Percentiles rank a stretch among this genome's conserved stretches.
These are phyloP conservation scores for Syngnathus rostellatus DNA, from an alignment of 2,797 vertebrate species.

Conservation along the genomic window DNA sequence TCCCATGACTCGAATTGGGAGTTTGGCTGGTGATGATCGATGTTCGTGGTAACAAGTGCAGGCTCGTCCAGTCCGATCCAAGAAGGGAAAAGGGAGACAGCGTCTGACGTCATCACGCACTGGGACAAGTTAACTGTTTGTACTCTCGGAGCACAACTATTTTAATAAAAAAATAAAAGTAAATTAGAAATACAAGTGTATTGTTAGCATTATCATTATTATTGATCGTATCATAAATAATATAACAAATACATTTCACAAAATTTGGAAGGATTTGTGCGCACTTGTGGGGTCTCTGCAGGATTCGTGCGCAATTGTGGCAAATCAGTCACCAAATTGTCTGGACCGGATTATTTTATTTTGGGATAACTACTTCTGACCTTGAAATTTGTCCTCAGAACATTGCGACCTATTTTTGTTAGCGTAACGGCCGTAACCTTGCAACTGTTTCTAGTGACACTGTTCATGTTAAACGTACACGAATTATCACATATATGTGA, in stretches of 20 bases:
- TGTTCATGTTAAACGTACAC: no score
- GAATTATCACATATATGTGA: no score
- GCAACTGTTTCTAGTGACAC: no score
- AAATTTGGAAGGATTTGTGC: not conserved
- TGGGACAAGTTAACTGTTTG: not conserved
- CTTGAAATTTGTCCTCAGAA: no score
- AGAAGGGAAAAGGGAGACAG: not conserved
- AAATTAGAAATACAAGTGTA: not conserved
- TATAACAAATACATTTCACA: not conserved
- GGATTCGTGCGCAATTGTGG: no score
- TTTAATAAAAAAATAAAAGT: not conserved
- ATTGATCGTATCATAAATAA: not conserved
- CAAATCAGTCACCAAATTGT: no score
- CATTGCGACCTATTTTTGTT: no score
- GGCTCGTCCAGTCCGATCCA: not conserved
- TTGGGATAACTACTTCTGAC: not conserved
- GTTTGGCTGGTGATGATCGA: not conserved
- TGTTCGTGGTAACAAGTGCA: not conserved
- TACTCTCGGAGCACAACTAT: not conserved
- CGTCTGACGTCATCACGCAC: constrained; percentile 54
- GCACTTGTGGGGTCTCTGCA: not conserved
- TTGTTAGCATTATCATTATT: no score
- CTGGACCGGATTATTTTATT: not conserved
- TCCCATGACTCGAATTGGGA: not conserved
- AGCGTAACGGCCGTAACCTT: no score